A percentile compares a stretch with the other conserved stretches of the same genome.
Conservation (phyloP, 2,113 vertebrate genomes). For the Gymnarchus niloticus region DNA sequence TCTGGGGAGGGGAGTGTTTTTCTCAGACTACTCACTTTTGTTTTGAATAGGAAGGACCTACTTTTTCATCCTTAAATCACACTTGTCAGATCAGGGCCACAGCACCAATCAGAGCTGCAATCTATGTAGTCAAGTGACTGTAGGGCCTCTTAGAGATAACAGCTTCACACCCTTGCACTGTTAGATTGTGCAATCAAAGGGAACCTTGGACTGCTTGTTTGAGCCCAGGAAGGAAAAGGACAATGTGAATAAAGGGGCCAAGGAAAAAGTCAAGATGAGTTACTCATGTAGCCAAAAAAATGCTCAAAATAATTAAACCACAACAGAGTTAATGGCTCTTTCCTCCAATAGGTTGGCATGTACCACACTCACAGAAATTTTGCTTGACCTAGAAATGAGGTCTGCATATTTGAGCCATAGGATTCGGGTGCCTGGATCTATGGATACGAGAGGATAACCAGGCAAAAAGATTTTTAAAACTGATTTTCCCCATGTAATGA, state of each 20-base stretch:
- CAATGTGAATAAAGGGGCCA: background rate
- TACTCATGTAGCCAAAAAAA: background rate
- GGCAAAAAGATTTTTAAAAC: background rate
- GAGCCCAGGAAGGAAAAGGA: background rate
- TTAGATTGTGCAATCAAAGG: background rate
- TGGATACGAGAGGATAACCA: background rate
- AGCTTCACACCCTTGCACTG: background rate
- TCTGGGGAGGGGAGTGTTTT: background rate
- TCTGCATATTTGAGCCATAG: background rate
- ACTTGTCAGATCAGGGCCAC: background rate
- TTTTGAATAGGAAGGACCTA: background rate
- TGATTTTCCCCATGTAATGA: background rate
- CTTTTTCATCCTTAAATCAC: background rate
- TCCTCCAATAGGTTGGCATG: too few relatives aligned
- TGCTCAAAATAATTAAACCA: background rate
- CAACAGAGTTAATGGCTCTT: background rate
- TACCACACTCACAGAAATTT: background rate
- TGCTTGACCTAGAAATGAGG: background rate
- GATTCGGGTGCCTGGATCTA: background rate
- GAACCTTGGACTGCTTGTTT: background rate
- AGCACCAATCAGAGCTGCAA: background rate
- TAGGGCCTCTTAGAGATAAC: background rate
- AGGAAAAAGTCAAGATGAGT: background rate
- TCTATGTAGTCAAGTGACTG: background rate
- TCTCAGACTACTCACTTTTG: background rate